Evolutionary conservation across 1,140 invertebrate genomes (phyloP).

Genomic region (Leguminivora glycinivorella): DNA sequence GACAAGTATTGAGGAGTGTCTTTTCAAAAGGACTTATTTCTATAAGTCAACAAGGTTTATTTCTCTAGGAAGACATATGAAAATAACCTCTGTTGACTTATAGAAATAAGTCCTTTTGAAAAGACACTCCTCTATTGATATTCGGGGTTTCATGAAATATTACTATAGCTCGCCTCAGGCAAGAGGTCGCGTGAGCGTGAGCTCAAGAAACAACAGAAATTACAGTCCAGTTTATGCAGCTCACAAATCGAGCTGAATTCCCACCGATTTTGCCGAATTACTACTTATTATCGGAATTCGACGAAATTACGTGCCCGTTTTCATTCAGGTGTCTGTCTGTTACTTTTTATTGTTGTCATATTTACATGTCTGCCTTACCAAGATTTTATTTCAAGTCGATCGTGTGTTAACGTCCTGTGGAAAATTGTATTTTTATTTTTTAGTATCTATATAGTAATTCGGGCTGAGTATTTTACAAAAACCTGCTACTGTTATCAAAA

Average conservation of each 20-base stretch:
- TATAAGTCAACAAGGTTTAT: no score
- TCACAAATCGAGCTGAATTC: slow-evolving; percentile 1
- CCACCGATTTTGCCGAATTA: slow-evolving; percentile 15
- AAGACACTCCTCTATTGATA: no score
- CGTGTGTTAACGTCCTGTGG: neutral
- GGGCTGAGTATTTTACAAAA: neutral
- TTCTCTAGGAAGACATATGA: no score
- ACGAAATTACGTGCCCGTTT: neutral
- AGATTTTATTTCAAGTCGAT: neutral
- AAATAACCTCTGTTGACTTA: no score
- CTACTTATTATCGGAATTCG: slow-evolving; percentile 19
- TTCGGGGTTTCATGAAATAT: neutral
- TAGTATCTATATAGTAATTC: no score
- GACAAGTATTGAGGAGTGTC: no score
- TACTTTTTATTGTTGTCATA: neutral
- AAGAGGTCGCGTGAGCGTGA: neutral
- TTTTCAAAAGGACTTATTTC: no score
- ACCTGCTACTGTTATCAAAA: no score
- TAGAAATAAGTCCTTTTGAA: no score
- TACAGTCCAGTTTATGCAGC: neutral
- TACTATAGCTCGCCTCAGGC: neutral
- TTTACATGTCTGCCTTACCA: neutral
- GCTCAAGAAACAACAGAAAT: neutral
- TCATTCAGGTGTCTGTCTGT: neutral
- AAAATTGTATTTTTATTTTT: neutral